phyloP scores from a whole-genome alignment of 2,888 invertebrate species.

The Ypsolopha sequella region DNA sequence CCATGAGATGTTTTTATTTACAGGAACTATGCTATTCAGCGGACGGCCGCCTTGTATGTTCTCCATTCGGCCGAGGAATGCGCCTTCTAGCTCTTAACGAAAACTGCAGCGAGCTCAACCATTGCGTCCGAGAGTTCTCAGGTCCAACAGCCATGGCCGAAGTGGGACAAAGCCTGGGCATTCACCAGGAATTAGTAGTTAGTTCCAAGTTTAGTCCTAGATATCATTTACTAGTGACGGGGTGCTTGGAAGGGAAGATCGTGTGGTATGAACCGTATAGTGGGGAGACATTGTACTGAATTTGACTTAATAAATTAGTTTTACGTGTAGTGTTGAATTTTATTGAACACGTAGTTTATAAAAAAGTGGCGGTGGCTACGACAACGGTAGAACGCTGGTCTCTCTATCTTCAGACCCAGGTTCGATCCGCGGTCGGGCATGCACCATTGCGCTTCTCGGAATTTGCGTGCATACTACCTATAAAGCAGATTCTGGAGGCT shows the following conservation, averaged over 20 bases:
- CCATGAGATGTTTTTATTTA: background rate
- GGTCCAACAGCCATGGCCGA: conserved; percentile 26
- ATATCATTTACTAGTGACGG: conserved; percentile 89
- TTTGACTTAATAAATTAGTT: background rate
- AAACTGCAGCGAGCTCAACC: conserved; percentile 82
- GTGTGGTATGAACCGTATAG: conserved; percentile 88
- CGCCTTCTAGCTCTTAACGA: conserved; percentile 85
- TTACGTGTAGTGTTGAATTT: background rate
- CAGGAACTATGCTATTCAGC: conserved; percentile 89
- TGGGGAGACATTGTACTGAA: conserved; percentile 35
- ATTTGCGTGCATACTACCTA: no score
- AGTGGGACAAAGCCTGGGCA: conserved; percentile 77
- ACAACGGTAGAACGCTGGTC: no score
- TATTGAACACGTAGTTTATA: background rate
- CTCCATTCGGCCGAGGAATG: conserved; percentile 89
- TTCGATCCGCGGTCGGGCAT: no score
- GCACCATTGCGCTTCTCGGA: no score
- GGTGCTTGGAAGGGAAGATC: conserved; percentile 89
- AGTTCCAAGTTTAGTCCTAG: conserved; percentile 92
- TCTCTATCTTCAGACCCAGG: no score
- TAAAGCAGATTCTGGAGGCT: no score
- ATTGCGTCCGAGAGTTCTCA: conserved; percentile 47
- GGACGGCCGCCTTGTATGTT: conserved; percentile 91
- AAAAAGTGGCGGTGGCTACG: no score
- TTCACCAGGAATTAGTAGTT: conserved; percentile 85